Evolutionary conservation across 2,888 invertebrate species (phyloP).

Genomic region (Dorcus hopei): DNA sequence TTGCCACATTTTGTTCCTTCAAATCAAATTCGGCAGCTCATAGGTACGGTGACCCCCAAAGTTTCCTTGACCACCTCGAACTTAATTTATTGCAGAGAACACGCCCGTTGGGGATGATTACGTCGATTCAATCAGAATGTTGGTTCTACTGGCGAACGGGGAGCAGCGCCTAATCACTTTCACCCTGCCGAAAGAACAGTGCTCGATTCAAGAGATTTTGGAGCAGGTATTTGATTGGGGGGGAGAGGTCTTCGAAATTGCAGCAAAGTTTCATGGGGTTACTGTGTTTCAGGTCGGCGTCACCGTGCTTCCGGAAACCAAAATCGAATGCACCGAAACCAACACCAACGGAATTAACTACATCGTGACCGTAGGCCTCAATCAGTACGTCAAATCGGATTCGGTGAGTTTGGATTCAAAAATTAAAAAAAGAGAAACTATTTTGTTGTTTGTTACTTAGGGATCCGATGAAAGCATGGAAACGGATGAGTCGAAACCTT

Average conservation of each 20-base stretch:
- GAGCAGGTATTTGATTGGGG: conserved; percentile 59
- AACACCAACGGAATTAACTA: conserved; percentile 75
- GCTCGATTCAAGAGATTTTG: conserved; percentile 76
- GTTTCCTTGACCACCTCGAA: no score
- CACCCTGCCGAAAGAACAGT: conserved; percentile 76
- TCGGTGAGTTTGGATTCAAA: no score
- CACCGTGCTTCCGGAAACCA: conserved; percentile 66
- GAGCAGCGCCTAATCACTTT: conserved; percentile 81
- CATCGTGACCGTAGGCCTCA: conserved; percentile 67
- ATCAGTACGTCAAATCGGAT: not conserved
- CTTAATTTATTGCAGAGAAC: conserved; percentile 10
- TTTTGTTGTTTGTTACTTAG: no score
- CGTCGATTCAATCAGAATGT: conserved; percentile 72
- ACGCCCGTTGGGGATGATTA: conserved; percentile 48
- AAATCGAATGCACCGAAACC: conserved; percentile 72
- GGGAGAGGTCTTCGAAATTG: not conserved
- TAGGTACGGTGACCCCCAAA: conserved; percentile 31
- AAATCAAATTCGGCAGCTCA: conserved; percentile 44
- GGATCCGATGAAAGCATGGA: no score
- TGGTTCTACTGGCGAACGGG: conserved; percentile 72
- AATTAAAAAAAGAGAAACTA: no score
- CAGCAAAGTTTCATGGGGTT: not conserved
- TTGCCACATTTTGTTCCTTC: conserved; percentile 41
- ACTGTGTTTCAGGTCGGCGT: conserved; percentile 58
- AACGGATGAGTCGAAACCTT: not conserved